phyloP scores from a whole-genome alignment of 2,113 vertebrate genomes.

The Pseudonaja textilis region DNA sequence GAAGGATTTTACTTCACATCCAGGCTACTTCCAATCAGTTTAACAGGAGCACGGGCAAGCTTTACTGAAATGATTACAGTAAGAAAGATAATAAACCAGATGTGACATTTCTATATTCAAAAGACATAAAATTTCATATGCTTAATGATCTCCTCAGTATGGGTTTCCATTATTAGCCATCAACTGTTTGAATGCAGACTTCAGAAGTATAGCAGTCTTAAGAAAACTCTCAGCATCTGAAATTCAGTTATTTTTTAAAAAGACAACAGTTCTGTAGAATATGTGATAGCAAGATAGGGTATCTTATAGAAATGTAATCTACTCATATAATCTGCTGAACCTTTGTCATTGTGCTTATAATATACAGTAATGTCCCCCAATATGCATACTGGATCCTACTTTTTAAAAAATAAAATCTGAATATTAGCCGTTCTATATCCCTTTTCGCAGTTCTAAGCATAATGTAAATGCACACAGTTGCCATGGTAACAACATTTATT shows the following conservation, averaged over 20 bases:
- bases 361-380: not conserved
- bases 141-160: not conserved
- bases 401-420: not conserved
- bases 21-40: not conserved
- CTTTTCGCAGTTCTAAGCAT: not conserved
- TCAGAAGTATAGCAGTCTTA: not conserved
- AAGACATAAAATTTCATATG: not conserved
- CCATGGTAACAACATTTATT: conserved; percentile 11
- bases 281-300: not conserved
- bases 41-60: not conserved
- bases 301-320: not conserved
- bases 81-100: not conserved
- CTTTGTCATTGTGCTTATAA: not conserved
- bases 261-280: not conserved
- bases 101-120: no score
- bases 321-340: not conserved
- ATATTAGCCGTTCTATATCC: not conserved
- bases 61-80: not conserved
- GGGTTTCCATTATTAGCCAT: not conserved
- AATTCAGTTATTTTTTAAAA: not conserved
- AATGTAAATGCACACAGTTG: not conserved
- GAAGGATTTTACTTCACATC: not conserved
- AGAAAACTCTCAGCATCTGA: not conserved
- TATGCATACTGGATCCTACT: not conserved
- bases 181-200: not conserved